These are phyloP conservation scores for Drosophila antonietae DNA, from an alignment of 2,888 invertebrate genomes.

Conservation along the genomic window DNA sequence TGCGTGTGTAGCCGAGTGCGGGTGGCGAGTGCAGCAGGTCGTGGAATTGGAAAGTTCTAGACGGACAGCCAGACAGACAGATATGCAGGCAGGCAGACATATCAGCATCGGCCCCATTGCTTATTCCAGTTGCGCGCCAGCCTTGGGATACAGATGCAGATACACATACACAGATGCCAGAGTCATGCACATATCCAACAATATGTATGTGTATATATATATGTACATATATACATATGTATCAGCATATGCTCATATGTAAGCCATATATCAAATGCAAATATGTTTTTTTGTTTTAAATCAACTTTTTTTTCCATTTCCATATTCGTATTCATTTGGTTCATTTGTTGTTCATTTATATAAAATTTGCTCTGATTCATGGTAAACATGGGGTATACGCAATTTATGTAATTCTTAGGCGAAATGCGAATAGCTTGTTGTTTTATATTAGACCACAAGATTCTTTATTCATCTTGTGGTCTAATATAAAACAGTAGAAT, in stretches of 20 bases:
- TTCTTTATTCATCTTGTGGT: no score
- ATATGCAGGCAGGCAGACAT: constrained; percentile 13
- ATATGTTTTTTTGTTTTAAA: background rate
- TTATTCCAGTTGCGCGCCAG: constrained; percentile 37
- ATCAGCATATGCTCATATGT: constrained; percentile 21
- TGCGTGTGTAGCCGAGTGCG: constrained; percentile 18
- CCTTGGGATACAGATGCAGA: constrained; percentile 30
- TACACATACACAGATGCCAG: constrained; percentile 7
- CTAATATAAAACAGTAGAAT: no score
- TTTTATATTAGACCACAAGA: background rate
- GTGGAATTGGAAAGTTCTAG: constrained; percentile 26
- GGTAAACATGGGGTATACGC: constrained; percentile 16
- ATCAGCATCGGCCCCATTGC: constrained; percentile 57
- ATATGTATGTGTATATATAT: background rate
- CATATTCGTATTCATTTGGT: background rate
- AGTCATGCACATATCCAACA: background rate
- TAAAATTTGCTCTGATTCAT: background rate
- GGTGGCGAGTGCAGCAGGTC: constrained; percentile 31
- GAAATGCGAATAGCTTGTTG: background rate
- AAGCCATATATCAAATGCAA: constrained; percentile 35
- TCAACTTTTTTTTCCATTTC: background rate
- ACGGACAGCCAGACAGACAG: background rate
- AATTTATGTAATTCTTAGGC: background rate
- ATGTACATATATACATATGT: background rate
- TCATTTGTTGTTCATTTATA: background rate